Base-by-base conservation (phyloP, 2,888 invertebrate species). In the Torymus auratus region DNA sequence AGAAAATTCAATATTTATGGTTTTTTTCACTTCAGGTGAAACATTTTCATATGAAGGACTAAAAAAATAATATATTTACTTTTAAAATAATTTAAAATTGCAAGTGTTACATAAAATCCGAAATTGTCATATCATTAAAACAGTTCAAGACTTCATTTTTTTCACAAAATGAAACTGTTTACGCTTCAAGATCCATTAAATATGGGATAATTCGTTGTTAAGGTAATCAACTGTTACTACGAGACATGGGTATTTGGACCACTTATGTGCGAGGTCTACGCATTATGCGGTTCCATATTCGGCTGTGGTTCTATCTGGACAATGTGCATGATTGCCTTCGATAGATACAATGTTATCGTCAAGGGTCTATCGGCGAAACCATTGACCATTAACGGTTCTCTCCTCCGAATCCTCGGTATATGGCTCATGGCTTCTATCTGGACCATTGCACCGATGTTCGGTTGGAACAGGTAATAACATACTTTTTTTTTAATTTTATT, bases 311-410 rank as follows among this genome's bases (percentile, higher is more conserved):
- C 97, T 81, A 98, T 98, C 88, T 97, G 97, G 96, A 95, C 96
- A 52, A 96, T 98, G 96, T 95, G 96, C 15, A 94, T 96, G 94
- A 97, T 98, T 86, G 96, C 98, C 78, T 93, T 97, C 88, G 98
- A 98, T 91, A 94, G 98, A 85, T 98, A 98, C 93, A 96, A 97
- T 90, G 98, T 98, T 79, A 98, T 98, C 89, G 97, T 98, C 58
- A 97, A 96, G 91, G 96, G 97, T 86, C 82, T 98, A 86, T 94
- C 96, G 74, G 97, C 96, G 14, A 94, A 95, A 86, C 96, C 96
- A 28, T 93, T 97, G 93, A 95, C 96, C 72, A 96, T 94, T 88
- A 96, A 95, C 86, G 94, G 95, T 83, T 96, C 96, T 60, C 91
- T 96, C 83, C 90, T 96, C 67, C 94, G 96, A 87, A 96, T 98